These are phyloP conservation scores for Carcharodon carcharias DNA, from an alignment of 2,797 vertebrate species.

Conservation along the genomic window DNA sequence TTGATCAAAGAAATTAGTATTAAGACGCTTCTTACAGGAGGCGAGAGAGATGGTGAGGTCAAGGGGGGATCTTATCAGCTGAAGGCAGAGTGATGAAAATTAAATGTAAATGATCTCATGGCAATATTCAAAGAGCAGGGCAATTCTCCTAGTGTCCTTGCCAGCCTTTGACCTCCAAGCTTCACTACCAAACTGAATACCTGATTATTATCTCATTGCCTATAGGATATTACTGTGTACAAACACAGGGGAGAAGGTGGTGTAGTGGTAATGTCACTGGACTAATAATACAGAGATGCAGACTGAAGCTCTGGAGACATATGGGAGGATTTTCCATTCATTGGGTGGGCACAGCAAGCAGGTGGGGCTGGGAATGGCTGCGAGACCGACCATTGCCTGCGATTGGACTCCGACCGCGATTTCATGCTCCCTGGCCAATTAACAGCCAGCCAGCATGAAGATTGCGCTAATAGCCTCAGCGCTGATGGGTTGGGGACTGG, in stretches of 20 bases:
- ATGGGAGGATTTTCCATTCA: too few relatives aligned
- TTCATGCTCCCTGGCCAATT: too few relatives aligned
- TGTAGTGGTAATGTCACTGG: too few relatives aligned
- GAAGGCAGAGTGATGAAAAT: background rate
- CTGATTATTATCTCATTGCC: background rate
- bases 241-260: background rate
- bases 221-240: background rate
- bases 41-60: background rate
- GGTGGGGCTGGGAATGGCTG: too few relatives aligned
- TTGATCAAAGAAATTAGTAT: background rate
- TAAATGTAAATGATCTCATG: background rate
- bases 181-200: background rate
- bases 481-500: too few relatives aligned
- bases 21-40: background rate
- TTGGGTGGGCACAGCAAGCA: too few relatives aligned
- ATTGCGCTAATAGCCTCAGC: too few relatives aligned
- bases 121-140: background rate
- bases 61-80: background rate
- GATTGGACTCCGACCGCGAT: too few relatives aligned
- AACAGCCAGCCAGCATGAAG: too few relatives aligned
- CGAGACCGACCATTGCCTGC: too few relatives aligned
- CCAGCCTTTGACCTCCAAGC: background rate
- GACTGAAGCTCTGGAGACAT: too few relatives aligned
- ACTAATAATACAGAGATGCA: too few relatives aligned
- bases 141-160: background rate